Base-by-base conservation (phyloP, 2,797 vertebrate species). In the Megalops cyprinoides region DNA sequence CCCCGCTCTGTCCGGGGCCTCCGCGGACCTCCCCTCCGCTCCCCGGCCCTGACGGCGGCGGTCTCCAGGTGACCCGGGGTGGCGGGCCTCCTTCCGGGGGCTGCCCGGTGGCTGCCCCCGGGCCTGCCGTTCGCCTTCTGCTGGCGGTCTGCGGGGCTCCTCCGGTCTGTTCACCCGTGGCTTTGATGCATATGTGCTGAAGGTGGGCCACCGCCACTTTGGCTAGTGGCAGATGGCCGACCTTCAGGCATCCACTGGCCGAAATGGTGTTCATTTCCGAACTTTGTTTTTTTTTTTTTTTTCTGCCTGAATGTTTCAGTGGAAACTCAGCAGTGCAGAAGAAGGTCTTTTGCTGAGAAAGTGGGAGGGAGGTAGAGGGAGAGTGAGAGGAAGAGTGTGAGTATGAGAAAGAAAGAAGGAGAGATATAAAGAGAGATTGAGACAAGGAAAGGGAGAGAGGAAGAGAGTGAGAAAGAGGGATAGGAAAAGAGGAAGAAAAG, bases 201-300 rank as follows among this genome's bases (percentile, higher is more conserved):
- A 97, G 96, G 96, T 96, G 96, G n/a, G 96, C 94, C 88, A 90
- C 94, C 90, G 95, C 93, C 53, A 39, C 37, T 39, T 96, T 93
- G 95, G 94, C 95, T 93, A 92, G 95, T 94, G 94, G 96, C 97
- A 99, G 97, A 98, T 99, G 97, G 98, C 93, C 90, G 95, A 96
- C 96, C 97, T 96, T 96, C 95, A 97, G 97, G 97, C 97, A 94
- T 96, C 95, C 88, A 91, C 95, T 94, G 94, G 95, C 95, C 94
- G 94, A 90, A 90, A 94, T 94, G 96, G 94, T 95, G 95, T 93
- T 96, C 92, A 94, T 95, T 95, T 95, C 93, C 92, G 89, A 93
- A 95, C 93, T 94, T 94, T n/a, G n/a, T n/a, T 51, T 71, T 23
- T 65, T 91, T 51, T 71, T 23, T 65, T 91, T 92, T 69, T 62